Base-by-base conservation (phyloP, 2,797 vertebrate species). In the Momotus momota region DNA sequence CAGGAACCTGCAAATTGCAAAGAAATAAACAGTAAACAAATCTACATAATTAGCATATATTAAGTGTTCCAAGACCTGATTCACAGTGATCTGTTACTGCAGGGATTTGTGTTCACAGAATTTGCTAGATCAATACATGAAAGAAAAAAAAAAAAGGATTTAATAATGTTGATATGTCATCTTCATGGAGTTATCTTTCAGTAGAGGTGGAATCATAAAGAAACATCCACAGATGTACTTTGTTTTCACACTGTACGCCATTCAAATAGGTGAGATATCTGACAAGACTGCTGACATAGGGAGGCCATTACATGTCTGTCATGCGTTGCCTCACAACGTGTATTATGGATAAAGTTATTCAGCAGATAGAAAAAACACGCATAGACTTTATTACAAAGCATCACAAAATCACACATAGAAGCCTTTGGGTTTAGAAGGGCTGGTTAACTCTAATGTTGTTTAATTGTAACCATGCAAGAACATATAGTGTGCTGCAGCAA, bases 1-100 rank as follows among this genome's bases (percentile, higher is more conserved):
- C 52, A 99, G 97, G 91, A 98, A 81, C 99, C 99, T 99, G 94
- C 70, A 98, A 97, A 92, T 96, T 80, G 10, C 23, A 96, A 91
- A 45, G 80, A 95, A 94, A 95, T 62, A 82, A 72, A 78, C 7
- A 96, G 61, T 84, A 90, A 93, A 72, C 6, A 12, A 23, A 86
- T 74, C 8, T 29, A 62, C 7, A 43, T 45, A 72, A 81, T 55
- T 74, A 72, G 16, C 29, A 70, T 38, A 35, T n/a, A 49, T 31
- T 38, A 82, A 71, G 3, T 38, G 19, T 54, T 87, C 31, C 25
- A 43, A 20, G 26, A 74, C 23, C 19, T 15, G 19, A 88, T 45
- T 79, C 52, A 65, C 40, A 69, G n/a, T 23, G 49, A 52, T 33
- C 48, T 58, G 22, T 58, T 80, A 55, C 22, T 64, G 48, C 29